These are phyloP conservation scores for Panthera uncia DNA, from an alignment of 2,113 vertebrate species.

Conservation along the genomic window DNA sequence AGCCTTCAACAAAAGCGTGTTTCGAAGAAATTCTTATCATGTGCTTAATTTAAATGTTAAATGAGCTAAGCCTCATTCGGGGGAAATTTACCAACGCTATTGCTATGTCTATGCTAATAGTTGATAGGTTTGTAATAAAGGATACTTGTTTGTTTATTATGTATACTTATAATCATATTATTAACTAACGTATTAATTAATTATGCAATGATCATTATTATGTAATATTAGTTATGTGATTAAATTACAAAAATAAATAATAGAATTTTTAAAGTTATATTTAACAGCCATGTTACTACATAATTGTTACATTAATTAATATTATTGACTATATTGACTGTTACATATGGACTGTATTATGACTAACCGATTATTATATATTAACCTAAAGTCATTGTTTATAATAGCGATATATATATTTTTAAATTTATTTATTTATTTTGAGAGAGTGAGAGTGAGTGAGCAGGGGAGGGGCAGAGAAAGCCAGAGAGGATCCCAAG, in stretches of 20 bases:
- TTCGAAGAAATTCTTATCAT: rapidly evolving
- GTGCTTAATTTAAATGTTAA: neutral
- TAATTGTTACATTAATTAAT: neutral
- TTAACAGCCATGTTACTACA: neutral
- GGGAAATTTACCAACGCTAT: neutral
- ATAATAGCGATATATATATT: neutral
- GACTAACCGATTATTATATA: neutral
- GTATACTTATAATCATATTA: neutral
- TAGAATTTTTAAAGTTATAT: neutral
- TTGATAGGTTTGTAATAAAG: neutral
- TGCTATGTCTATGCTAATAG: neutral
- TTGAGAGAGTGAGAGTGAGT: no score
- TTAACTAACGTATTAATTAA: neutral
- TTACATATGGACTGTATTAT: no score
- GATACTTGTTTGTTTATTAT: neutral
- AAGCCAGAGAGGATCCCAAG: no score
- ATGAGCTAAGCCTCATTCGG: neutral
- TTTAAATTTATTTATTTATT: no score
- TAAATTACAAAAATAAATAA: neutral
- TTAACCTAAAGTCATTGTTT: neutral
- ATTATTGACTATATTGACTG: neutral
- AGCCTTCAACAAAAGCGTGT: neutral
- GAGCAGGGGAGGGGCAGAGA: no score
- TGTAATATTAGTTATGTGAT: neutral
- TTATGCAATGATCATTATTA: neutral